These are phyloP conservation scores for Cydia amplana DNA, from an alignment of 1,140 invertebrate genomes.

Conservation along the genomic window DNA sequence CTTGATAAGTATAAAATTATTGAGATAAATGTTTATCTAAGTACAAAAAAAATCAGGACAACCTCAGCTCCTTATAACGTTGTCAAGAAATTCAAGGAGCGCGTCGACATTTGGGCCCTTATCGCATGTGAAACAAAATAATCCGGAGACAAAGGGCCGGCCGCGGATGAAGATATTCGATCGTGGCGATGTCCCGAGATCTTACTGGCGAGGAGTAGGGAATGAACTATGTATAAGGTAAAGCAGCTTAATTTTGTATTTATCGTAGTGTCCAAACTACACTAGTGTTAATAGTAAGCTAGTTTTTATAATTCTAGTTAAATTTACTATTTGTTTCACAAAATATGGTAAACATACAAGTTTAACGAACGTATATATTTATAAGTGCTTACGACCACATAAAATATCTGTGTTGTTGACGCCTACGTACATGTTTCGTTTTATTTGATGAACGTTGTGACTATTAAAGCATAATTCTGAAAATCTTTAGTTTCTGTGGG, in stretches of 20 bases:
- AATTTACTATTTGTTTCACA: too few relatives aligned
- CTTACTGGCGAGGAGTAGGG: background rate
- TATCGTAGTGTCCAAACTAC: background rate
- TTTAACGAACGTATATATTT: too few relatives aligned
- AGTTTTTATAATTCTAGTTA: background rate
- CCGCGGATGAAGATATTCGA: slow-evolving; percentile 17
- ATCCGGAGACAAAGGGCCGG: slow-evolving; percentile 2
- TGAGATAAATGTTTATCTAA: too few relatives aligned
- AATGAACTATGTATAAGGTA: background rate
- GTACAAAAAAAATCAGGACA: background rate
- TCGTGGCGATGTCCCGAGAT: background rate
- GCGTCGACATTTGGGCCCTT: background rate
- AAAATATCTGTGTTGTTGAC: too few relatives aligned
- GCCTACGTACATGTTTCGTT: too few relatives aligned
- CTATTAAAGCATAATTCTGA: too few relatives aligned
- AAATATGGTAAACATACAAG: too few relatives aligned
- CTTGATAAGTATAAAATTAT: too few relatives aligned
- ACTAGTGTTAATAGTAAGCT: background rate
- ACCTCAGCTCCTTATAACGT: background rate
- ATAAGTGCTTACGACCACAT: too few relatives aligned
- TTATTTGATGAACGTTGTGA: too few relatives aligned
- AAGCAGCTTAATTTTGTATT: background rate
- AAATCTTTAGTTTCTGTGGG: too few relatives aligned
- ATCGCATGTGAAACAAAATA: background rate
- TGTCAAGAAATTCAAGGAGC: background rate